A percentile compares a stretch with the other conserved stretches of the same genome.
Conservation (phyloP, 2,888 invertebrate genomes). For the Ypsolopha scabrella region DNA sequence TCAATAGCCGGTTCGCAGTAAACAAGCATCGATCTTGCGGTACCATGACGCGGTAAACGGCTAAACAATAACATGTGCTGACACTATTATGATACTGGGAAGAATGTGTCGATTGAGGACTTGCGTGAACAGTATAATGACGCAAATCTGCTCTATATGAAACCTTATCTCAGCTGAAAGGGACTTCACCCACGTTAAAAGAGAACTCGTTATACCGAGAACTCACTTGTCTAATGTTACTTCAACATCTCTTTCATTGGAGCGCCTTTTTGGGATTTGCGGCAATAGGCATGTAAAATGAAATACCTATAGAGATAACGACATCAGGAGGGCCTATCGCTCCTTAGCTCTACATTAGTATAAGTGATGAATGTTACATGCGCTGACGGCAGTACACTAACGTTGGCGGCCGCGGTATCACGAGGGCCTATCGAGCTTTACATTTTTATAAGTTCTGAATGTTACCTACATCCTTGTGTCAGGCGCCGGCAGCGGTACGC, state of each 20-base stretch:
- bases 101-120: background rate
- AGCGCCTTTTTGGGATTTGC: too few relatives aligned
- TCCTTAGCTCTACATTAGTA: too few relatives aligned
- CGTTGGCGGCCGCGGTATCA: conserved; percentile 22
- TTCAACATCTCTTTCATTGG: too few relatives aligned
- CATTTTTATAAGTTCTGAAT: too few relatives aligned
- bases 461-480: too few relatives aligned
- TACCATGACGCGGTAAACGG: background rate
- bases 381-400: conserved; percentile 55
- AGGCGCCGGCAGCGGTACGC: too few relatives aligned
- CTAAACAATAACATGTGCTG: conserved; percentile 3
- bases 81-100: conserved; percentile 1
- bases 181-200: background rate
- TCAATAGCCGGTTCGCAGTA: background rate
- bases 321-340: too few relatives aligned
- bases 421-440: background rate
- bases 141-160: background rate
- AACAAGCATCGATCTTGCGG: background rate
- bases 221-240: background rate
- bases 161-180: background rate
- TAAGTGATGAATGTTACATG: conserved; percentile 20
- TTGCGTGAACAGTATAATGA: conserved; percentile 8
- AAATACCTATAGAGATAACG: too few relatives aligned
- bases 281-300: too few relatives aligned
- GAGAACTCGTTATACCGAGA: background rate